phyloP scores from a whole-genome alignment of 2,888 invertebrate species.

The Cecidostiba fungosa region DNA sequence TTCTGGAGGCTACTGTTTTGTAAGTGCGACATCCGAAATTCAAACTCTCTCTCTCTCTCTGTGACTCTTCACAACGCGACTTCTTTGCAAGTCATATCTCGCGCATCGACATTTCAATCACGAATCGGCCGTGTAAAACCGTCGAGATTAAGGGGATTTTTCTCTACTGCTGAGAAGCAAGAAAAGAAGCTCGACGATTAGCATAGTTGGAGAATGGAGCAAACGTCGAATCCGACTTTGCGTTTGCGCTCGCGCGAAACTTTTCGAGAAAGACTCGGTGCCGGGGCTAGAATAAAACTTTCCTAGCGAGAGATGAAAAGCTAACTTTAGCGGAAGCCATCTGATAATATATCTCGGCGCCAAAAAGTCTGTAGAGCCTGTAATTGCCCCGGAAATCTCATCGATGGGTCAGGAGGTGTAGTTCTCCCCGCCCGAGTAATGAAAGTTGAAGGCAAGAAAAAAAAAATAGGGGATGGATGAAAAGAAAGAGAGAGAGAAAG shows the following conservation, averaged over 20 bases:
- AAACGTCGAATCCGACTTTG: slow-evolving; percentile 24
- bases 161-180: slow-evolving; percentile 5
- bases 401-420: slow-evolving; percentile 64
- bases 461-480: slow-evolving; percentile 14
- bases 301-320: slow-evolving; percentile 70
- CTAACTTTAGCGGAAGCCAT: slow-evolving; percentile 70
- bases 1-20: slow-evolving; percentile 35
- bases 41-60: slow-evolving; percentile 9
- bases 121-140: slow-evolving; percentile 31
- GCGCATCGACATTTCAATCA: slow-evolving; percentile 61
- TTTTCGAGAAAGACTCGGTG: slow-evolving; percentile 20
- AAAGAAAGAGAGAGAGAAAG: slow-evolving; percentile 11
- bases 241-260: neutral
- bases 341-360: slow-evolving; percentile 69
- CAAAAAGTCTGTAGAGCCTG: slow-evolving; percentile 63
- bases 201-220: slow-evolving; percentile 23
- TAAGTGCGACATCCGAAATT: slow-evolving; percentile 48
- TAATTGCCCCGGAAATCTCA: slow-evolving; percentile 70
- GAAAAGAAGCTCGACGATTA: slow-evolving; percentile 42
- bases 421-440: slow-evolving; percentile 35
- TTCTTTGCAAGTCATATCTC: slow-evolving; percentile 60
- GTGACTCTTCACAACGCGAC: neutral
- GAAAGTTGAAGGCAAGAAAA: slow-evolving; percentile 45
- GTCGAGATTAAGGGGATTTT: slow-evolving; percentile 50
- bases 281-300: slow-evolving; percentile 65